These are phyloP conservation scores for Channallabes apus DNA, from an alignment of 2,797 vertebrate genomes.

Conservation along the genomic window DNA sequence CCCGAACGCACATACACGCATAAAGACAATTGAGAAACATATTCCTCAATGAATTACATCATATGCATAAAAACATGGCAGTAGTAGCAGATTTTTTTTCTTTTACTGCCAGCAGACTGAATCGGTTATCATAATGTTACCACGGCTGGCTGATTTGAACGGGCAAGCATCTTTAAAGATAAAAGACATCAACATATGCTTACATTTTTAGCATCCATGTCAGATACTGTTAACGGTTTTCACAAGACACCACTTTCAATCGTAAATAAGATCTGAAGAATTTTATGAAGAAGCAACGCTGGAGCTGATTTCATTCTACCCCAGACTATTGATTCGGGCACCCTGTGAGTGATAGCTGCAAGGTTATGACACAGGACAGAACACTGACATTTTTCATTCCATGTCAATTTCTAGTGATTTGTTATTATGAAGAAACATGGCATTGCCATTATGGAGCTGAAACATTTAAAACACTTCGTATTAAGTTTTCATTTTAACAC, in stretches of 20 bases:
- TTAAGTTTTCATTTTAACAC: not conserved
- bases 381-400: not conserved
- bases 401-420: not conserved
- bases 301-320: not conserved
- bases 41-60: not conserved
- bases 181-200: not conserved
- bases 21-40: not conserved
- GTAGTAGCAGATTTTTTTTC: conserved; percentile 7
- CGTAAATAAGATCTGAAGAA: not conserved
- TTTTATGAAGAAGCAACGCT: not conserved
- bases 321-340: not conserved
- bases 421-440: not conserved
- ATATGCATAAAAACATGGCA: conserved; percentile 18
- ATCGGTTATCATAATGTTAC: not conserved
- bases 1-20: conserved; percentile 5
- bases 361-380: not conserved
- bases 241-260: not conserved
- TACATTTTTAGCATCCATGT: not conserved
- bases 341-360: not conserved
- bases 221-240: not conserved
- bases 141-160: not conserved
- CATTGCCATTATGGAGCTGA: not conserved
- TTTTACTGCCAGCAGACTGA: conserved; percentile 13
- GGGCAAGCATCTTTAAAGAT: not conserved
- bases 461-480: not conserved